Conservation (phyloP, 2,797 vertebrate species). For the Intellagama lesueurii region DNA sequence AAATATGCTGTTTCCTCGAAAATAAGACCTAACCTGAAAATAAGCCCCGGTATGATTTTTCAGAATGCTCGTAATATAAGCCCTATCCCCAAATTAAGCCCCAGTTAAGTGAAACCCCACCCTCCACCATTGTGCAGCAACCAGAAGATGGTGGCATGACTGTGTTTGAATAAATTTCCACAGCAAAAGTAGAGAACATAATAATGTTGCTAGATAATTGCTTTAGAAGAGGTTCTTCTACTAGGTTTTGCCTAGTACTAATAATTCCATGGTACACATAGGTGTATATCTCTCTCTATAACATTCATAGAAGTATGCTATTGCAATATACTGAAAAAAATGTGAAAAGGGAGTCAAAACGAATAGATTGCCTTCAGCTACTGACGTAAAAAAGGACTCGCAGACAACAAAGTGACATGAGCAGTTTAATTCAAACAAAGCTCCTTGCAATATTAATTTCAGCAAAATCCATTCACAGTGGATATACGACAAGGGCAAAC, state of each 20-base stretch:
- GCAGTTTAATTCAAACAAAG: slow-evolving; percentile 21
- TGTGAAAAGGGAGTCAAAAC: neutral
- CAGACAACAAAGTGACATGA: neutral
- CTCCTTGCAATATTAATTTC: neutral
- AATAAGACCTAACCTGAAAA: too few relatives aligned
- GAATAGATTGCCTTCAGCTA: neutral
- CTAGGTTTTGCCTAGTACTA: neutral
- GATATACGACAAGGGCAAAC: slow-evolving; percentile 3
- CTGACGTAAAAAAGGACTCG: neutral
- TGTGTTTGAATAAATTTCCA: neutral
- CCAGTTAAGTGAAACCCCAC: too few relatives aligned
- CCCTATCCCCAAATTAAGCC: too few relatives aligned
- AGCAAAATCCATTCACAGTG: neutral
- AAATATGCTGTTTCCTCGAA: too few relatives aligned
- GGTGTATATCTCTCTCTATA: neutral
- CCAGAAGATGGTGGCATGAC: too few relatives aligned
- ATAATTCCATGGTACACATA: neutral
- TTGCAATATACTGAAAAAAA: neutral
- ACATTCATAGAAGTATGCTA: neutral
- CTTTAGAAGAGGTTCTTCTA: neutral
- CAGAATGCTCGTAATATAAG: too few relatives aligned
- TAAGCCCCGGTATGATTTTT: too few relatives aligned
- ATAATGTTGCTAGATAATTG: neutral
- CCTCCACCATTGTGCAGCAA: too few relatives aligned
- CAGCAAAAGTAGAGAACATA: neutral